phyloP scores from a whole-genome alignment of 2,113 vertebrate genomes.

The Myotis lucifugus region DNA sequence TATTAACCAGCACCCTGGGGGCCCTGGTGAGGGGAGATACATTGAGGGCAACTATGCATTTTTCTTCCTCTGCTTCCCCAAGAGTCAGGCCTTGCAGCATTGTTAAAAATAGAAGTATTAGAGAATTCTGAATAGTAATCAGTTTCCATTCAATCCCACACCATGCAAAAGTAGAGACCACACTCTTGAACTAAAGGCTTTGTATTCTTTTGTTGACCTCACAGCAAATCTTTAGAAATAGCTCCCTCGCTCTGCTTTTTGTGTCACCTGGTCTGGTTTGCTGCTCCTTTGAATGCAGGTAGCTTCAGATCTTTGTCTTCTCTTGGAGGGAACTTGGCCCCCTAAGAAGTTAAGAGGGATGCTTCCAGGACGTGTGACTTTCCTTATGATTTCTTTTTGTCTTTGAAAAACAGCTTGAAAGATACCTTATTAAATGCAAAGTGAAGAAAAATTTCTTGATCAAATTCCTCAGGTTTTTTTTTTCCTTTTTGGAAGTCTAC shows the following conservation, averaged over 20 bases:
- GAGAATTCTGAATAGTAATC: conserved; percentile 36
- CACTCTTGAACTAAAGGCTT: conserved; percentile 34
- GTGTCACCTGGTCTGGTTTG: neutral
- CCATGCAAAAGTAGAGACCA: neutral
- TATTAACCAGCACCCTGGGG: conserved; percentile 20
- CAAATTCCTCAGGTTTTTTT: conserved; percentile 8
- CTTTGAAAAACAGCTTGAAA: conserved; percentile 74
- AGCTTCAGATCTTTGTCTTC: conserved; percentile 68
- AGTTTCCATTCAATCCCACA: conserved; percentile 16
- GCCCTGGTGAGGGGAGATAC: neutral
- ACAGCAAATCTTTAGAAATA: conserved; percentile 52
- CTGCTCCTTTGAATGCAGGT: conserved; percentile 7
- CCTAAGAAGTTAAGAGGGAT: conserved; percentile 68
- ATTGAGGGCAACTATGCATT: neutral
- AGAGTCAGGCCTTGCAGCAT: neutral
- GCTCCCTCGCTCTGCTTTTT: conserved; percentile 13
- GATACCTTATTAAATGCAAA: conserved; percentile 70
- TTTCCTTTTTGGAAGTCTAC: neutral
- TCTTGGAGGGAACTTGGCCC: conserved; percentile 58
- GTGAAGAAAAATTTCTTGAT: conserved; percentile 56
- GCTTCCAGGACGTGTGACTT: conserved; percentile 37
- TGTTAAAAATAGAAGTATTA: conserved; percentile 1
- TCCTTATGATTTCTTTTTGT: conserved; percentile 64
- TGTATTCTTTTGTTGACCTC: conserved; percentile 54
- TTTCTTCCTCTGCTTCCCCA: conserved; percentile 20